phyloP scores from a whole-genome alignment of 2,888 invertebrate species.

The Sussaba pulchella region DNA sequence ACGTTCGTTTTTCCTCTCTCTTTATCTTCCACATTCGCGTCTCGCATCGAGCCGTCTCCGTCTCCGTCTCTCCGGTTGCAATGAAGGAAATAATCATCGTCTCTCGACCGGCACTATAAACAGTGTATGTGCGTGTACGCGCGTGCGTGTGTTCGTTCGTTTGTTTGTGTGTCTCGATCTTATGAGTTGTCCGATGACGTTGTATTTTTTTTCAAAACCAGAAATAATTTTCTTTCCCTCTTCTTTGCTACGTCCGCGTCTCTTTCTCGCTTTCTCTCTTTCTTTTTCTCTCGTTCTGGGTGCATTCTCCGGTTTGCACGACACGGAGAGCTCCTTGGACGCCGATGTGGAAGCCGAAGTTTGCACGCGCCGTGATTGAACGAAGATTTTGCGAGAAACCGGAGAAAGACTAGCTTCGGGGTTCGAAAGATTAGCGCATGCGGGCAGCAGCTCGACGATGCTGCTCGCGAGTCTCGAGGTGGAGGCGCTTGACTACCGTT shows the following conservation, averaged over 20 bases:
- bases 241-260: slow-evolving; percentile 60
- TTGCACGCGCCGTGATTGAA: too few species aligned
- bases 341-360: slow-evolving; percentile 32
- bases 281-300: not conserved
- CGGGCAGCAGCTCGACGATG: too few species aligned
- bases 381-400: too few species aligned
- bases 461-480: too few species aligned
- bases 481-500: too few species aligned
- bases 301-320: slow-evolving; percentile 1
- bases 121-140: slow-evolving; percentile 52
- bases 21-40: slow-evolving; percentile 20
- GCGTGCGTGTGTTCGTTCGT: too few species aligned
- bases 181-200: slow-evolving; percentile 68
- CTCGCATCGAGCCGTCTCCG: slow-evolving; percentile 29
- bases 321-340: not conserved
- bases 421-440: too few species aligned
- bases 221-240: not conserved
- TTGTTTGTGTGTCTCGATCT: slow-evolving; percentile 68
- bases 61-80: slow-evolving; percentile 26
- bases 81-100: slow-evolving; percentile 71
- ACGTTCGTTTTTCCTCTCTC: slow-evolving; percentile 60
- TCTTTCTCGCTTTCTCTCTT: slow-evolving; percentile 59
- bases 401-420: too few species aligned
- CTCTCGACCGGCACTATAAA: slow-evolving; percentile 75
- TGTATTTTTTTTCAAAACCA: slow-evolving; percentile 63